Evolutionary conservation across 2,113 vertebrate genomes (phyloP), one percentile per base, ranked within the genome.

Genomic region (Bujurquina vittata): DNA sequence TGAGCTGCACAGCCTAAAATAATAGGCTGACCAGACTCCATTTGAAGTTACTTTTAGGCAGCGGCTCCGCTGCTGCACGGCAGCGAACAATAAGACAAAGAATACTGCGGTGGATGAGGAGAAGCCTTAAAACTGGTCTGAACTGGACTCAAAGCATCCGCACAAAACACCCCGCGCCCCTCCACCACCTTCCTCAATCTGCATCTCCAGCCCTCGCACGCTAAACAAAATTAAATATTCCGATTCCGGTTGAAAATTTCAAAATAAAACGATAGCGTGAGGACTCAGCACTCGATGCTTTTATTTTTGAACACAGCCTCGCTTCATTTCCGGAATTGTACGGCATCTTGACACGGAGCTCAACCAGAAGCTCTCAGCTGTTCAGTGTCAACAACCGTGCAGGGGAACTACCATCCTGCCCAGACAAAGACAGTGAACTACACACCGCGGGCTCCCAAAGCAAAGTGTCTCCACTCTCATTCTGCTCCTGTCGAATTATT

Each of bases 91-190:
- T 83, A 84, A 88, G 26, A 80, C 46, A 55, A 60, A 84, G 80
- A 85, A 55, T 77, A 52, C 57, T 63, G 86, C 91, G 60, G 87
- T 83, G 91, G 88, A 94, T 23, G 61, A 87, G 46, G 63, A 84
- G 69, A 84, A 73, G 83, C 73, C 55, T 75, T 72, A 62, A 85
- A 96, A 96, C 96, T 96, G 95, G 96, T 96, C 95, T 95, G 92
- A 96, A 95, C 95, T 95, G 95, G 96, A 95, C 94, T 91, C 91
- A 72, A 93, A 93, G 89, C 91, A 88, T 81, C 92, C 75, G 86
- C 88, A 92, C 92, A 84, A 80, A 52, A 80, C 46, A 54, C 67
- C 46, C 54, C 67, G 43, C 43, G 0, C 8, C 7, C 35, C 35
- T 20, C 20, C n/a, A n/a, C 79, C 73, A 23, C 56, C 84, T 54